Evolutionary conservation across 2,888 invertebrate species (phyloP), one percentile per base, ranked within the genome.

Genomic region (Xiphydria camelus): DNA sequence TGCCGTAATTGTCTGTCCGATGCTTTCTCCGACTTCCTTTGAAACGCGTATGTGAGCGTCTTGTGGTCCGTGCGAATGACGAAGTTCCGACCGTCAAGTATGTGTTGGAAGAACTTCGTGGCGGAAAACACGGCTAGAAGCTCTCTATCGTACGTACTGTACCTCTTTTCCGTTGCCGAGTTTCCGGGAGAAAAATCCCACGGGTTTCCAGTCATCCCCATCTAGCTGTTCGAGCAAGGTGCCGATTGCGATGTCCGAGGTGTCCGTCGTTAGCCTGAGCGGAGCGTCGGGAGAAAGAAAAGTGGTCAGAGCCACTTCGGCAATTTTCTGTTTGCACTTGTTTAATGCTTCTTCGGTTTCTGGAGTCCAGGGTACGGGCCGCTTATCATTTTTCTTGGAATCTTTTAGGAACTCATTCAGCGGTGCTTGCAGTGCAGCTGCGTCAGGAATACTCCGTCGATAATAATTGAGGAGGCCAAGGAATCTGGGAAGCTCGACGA

Each of bases 121-220:
- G 36, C 41, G 12, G 7, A 4, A 17, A 50, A 47, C 7, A 40
- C 36, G 9, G 46, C 49, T 9, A 42, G 31, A 9, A 51, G 39
- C 41, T 53, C 48, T 7, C 43, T n/a, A 33, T 53, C 46, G 26
- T 53, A 49, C 4, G 49, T 26, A 25, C 44, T 44, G 36, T 54
- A 53, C 1, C 44, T 34, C 9, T 18, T 17, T 22, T 41, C 19
- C 4, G 50, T 7, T 3, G 18, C 10, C 22, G 17, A 37, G 12
- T 14, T 7, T 20, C n/a, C 19, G 14, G n/a, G 35, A 14, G 12
- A 40, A 40, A 15, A 17, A 40, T 4, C 35, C 35, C 9, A 40
- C 22, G n/a, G 37, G 37, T 14, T 37, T 19, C 23, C 33, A 33
- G 4, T 4, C 15, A 7, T 19, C 18, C 3, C 45, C 23, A 2